Evolutionary conservation across 2,113 vertebrate genomes (phyloP).

Genomic region (Bos taurus): ARS-UCD2.0 NC_037334.1:19415501-19416000

Average conservation of each 20-base stretch:
- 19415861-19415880: not conserved
- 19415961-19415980: not conserved
- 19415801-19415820: not conserved
- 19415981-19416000: not conserved
- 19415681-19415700: not conserved
- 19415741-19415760: not conserved
- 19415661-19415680: not conserved
- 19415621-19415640: not conserved
- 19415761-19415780: not conserved
- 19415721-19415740: too few species aligned
- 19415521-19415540: not conserved
- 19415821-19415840: not conserved
- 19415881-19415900: not conserved
- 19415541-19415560: not conserved
- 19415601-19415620: not conserved
- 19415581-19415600: not conserved
- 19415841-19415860: rapidly evolving
- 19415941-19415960: not conserved
- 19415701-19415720: not conserved
- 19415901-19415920: not conserved
- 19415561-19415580: not conserved
- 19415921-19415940: not conserved
- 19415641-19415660: not conserved
- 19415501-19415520: not conserved
- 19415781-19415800: not conserved